Evolutionary conservation across 2,113 vertebrate genomes (phyloP), one percentile per base, ranked within the genome.

Genomic region (Sigmodon hispidus): DNA sequence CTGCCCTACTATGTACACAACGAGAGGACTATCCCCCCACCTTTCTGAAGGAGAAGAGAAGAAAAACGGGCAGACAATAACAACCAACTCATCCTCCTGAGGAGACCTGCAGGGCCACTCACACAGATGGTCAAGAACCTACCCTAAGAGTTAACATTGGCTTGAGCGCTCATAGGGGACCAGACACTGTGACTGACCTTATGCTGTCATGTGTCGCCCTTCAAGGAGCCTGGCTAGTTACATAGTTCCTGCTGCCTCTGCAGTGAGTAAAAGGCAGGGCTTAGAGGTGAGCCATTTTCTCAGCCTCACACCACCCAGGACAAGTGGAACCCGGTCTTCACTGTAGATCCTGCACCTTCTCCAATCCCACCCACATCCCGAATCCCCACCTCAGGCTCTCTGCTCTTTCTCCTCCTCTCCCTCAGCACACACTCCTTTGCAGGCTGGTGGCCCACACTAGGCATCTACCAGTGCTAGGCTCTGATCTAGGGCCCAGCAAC

Each of bases 341-440:
- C 11, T 22, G 31, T 34, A 43, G n/a, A 8, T 31, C 85, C 88
- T 0, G 0, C 0, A 4, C 16, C 67, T 59, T 2, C 76, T n/a
- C 70, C 8, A 3, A 45, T 31, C 76, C 15, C 0, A 17, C 21
- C 73, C 10, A 2, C 45, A 52, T 9, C 24, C 73, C 10, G 1
- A 45, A 52, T 13, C 5, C 7, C 40, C 5, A 1, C 0, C 55
- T 19, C 24, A 7, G 13, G 34, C 3, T 24, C 77, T 36, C 52
- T 34, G 26, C 50, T 26, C 31, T 48, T 55, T 10, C 8, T 22
- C 24, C 26, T 22, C 81, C 21, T 34, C 81, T 24, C 31, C 43
- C 6, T 2, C 6, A 40, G 59, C 43, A 15, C 63, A 5, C 34
- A 55, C 50, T 80, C 77, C 77, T 80, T 80, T 55, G 19, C 52